Conservation (phyloP, 2,797 vertebrate genomes). For the Numenius phaeopus region DNA sequence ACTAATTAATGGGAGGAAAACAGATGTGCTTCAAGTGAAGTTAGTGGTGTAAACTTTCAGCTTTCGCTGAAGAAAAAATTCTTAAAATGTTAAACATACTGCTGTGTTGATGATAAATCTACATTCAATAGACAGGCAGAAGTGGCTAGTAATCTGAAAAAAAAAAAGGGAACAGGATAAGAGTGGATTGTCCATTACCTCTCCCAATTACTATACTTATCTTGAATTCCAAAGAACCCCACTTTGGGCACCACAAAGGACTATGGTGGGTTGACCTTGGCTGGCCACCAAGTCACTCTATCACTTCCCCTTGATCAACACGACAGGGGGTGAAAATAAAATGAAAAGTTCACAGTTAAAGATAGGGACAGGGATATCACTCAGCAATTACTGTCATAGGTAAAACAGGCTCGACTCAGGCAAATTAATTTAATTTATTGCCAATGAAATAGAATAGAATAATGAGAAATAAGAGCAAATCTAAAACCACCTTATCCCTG, state of each 20-base stretch:
- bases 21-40: not conserved
- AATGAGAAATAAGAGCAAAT: not conserved
- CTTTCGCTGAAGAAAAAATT: not conserved
- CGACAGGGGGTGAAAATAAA: not conserved
- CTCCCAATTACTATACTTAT: not conserved
- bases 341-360: not conserved
- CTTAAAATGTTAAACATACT: not conserved
- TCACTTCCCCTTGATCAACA: not conserved
- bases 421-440: not conserved
- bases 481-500: not conserved
- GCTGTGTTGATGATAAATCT: not conserved
- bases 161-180: not conserved
- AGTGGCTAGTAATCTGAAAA: not conserved
- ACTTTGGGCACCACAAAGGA: not conserved
- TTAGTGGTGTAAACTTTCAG: not conserved
- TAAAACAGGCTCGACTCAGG: fast-evolving
- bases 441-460: not conserved
- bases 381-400: not conserved
- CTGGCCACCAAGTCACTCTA: not conserved
- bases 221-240: not conserved
- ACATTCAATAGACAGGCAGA: not conserved
- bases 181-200: not conserved
- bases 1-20: not conserved
- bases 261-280: not conserved
- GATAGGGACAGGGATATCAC: no score